Percentiles rank a stretch among this genome's conserved stretches.
Conservation (phyloP, 2,888 invertebrate species). For the Oxycera nigricornis region DNA sequence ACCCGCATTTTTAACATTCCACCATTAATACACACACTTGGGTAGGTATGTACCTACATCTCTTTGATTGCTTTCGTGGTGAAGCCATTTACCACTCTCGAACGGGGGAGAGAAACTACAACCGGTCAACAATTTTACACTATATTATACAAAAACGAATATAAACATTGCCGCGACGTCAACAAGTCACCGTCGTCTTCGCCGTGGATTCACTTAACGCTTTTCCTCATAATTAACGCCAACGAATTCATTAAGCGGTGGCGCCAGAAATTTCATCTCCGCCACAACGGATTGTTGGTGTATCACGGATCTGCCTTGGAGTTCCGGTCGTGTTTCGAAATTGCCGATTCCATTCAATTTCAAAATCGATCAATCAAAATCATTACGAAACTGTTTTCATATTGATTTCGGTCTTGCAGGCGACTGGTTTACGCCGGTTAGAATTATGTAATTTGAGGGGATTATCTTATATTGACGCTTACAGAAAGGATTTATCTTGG, state of each 20-base stretch:
- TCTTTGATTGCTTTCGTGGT: too few species aligned
- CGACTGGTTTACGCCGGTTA: background rate
- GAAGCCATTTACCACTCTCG: too few species aligned
- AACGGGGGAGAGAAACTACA: too few species aligned
- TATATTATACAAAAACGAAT: too few species aligned
- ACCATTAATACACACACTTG: too few species aligned
- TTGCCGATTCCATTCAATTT: background rate
- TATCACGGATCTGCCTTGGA: background rate
- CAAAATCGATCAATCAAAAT: background rate
- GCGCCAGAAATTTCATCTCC: conserved; percentile 32
- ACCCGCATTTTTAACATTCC: too few species aligned
- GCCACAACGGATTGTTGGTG: background rate
- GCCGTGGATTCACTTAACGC: conserved; percentile 21
- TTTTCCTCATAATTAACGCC: conserved; percentile 34
- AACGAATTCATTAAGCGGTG: conserved; percentile 25
- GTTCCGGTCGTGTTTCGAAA: background rate
- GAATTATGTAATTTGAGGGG: too few species aligned
- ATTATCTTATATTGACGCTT: too few species aligned
- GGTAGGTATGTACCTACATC: too few species aligned
- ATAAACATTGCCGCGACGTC: background rate
- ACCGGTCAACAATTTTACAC: too few species aligned
- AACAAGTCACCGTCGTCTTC: background rate
- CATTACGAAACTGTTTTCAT: background rate
- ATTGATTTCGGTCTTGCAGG: too few species aligned
- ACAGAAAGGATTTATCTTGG: too few species aligned